Percentiles rank a stretch among this genome's conserved stretches.
These are phyloP conservation scores for Lateolabrax maculatus DNA, from an alignment of 2,797 vertebrate species.

Conservation along the genomic window DNA sequence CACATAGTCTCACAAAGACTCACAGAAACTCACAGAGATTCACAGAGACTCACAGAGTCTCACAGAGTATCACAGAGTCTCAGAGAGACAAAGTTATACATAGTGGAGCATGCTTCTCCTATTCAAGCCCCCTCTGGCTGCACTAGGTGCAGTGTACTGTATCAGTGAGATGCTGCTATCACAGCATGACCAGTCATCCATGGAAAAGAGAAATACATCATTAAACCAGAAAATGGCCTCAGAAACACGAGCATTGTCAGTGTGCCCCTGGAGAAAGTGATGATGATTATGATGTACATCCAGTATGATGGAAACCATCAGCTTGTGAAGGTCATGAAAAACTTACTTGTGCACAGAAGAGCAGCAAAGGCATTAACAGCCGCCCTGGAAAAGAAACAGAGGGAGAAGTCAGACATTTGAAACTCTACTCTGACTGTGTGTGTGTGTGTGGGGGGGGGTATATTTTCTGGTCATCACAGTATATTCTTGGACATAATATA, in stretches of 20 bases:
- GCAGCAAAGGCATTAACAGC: constrained; percentile 88
- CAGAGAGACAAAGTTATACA: background rate
- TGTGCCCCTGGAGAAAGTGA: background rate
- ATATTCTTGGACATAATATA: background rate
- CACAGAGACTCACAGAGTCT: too few species aligned
- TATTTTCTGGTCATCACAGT: background rate
- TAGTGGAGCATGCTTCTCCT: too few species aligned
- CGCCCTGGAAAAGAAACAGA: constrained; percentile 85
- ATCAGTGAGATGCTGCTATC: background rate
- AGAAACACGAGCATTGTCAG: background rate
- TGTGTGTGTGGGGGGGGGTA: background rate
- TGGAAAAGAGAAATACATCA: background rate
- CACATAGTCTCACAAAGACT: too few species aligned
- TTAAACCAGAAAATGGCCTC: background rate
- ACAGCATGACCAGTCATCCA: background rate
- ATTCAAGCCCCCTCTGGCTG: too few species aligned
- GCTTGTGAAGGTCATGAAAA: constrained; percentile 23
- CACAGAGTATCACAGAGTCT: too few species aligned
- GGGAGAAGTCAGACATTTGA: constrained; percentile 4
- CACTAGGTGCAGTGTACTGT: background rate
- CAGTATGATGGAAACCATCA: constrained; percentile 7
- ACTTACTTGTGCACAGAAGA: constrained; percentile 94
- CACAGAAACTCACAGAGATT: too few species aligned
- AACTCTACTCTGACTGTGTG: background rate
- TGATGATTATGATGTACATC: constrained; percentile 1